These are phyloP conservation scores for Sclerurus mexicanus DNA, from an alignment of 2,113 vertebrate species.

Conservation along the genomic window DNA sequence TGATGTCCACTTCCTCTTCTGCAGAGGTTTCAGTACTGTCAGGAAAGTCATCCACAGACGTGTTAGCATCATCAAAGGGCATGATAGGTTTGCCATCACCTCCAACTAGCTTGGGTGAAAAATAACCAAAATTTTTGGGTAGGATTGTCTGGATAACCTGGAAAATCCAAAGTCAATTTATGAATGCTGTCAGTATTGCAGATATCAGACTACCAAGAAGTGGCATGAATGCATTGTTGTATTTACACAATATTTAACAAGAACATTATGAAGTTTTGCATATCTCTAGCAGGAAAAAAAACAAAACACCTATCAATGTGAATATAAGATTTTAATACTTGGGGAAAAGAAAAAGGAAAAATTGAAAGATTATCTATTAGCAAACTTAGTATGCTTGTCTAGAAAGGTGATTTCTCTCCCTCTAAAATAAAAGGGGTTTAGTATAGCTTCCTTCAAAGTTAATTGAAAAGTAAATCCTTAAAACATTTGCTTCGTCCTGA, in stretches of 20 bases:
- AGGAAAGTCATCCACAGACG: conserved; percentile 60
- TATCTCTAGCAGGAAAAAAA: background rate
- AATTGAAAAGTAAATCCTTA: background rate
- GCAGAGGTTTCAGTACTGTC: conserved; percentile 65
- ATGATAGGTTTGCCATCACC: conserved; percentile 70
- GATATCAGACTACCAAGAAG: background rate
- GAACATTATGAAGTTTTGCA: background rate
- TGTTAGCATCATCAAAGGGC: conserved; percentile 49
- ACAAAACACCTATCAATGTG: background rate
- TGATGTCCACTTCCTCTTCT: conserved; percentile 84
- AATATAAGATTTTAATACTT: background rate
- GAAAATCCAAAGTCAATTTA: background rate
- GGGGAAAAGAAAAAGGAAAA: background rate
- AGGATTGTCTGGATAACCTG: conserved; percentile 85
- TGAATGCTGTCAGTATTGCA: background rate
- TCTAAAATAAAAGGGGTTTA: background rate
- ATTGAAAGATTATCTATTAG: background rate
- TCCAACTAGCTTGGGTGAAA: conserved; percentile 70
- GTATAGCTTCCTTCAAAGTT: background rate
- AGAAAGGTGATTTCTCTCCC: background rate
- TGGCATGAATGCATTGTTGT: background rate
- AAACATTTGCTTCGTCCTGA: background rate
- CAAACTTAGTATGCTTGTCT: background rate
- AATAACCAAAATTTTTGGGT: conserved; percentile 66
- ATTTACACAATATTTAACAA: background rate